Evolutionary conservation across 2,888 invertebrate genomes (phyloP), one percentile per base, ranked within the genome.

Genomic region (Ceraclea dissimilis): DNA sequence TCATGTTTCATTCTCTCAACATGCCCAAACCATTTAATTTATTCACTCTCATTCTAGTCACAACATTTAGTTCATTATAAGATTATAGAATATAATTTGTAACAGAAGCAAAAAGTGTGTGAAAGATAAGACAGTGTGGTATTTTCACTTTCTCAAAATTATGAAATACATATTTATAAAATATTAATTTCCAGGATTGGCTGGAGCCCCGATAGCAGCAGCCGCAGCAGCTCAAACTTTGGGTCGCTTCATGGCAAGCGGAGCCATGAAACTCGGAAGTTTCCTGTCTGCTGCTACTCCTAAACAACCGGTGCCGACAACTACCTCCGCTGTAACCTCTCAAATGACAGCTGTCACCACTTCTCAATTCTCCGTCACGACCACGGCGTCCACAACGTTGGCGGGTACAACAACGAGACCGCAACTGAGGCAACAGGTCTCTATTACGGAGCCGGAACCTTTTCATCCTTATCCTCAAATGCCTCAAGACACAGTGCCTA

Each of bases 221-320:
- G 61, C 55, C 39, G 77, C 74, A 26, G 76, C 76, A 56, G 76
- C 75, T 39, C 76, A 76, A 52, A 75, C 75, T 2, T 68, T 77
- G 63, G 77, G 76, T n/a, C 75, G 74, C 5, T 67, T 78, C 33
- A 74, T 78, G 73, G 74, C 76, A 2, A 78, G 76, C 56, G 76
- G 78, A 59, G 78, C 78, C 13, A 76, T 77, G 61, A 77, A 73
- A 63, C 67, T 78, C 13, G 78, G 78, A 13, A 77, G 74, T 62
- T 71, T 79, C 48, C 75, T 78, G 52, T 78, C 78, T 43, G 74
- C 77, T 19, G 78, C 77, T 1, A 76, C 78, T 5, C 75, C 77
- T 2, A 57, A 52, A 16, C 17, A 4, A 8, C 39, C 39, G 4
- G 16, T 13, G 4, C 13, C 39, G 4, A 56, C 65, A 21, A 61